Conservation (phyloP, 2,888 invertebrate species). For the Entomobrya multifasciata region DNA sequence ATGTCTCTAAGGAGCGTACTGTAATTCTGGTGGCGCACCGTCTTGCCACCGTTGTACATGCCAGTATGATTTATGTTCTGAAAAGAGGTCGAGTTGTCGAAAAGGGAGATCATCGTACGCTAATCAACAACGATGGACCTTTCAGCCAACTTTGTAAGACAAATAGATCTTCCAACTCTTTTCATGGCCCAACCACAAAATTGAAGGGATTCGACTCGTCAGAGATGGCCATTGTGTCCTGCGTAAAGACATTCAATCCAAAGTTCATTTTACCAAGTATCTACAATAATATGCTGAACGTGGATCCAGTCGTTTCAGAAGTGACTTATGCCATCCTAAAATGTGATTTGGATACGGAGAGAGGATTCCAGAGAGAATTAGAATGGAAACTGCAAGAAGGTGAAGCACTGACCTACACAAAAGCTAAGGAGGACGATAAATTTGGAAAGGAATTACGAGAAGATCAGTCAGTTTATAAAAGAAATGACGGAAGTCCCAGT, state of each 20-base stretch:
- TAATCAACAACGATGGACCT: slow-evolving; percentile 66
- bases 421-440: not conserved
- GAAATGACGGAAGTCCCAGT: not conserved
- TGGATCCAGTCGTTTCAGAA: slow-evolving; percentile 51
- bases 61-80: slow-evolving; percentile 63
- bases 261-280: slow-evolving; percentile 55
- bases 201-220: slow-evolving; percentile 62
- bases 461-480: not conserved
- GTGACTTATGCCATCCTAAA: slow-evolving; percentile 43
- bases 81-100: slow-evolving; percentile 67
- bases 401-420: not conserved
- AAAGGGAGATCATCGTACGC: slow-evolving; percentile 59
- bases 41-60: slow-evolving; percentile 51
- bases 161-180: slow-evolving; percentile 53
- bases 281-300: slow-evolving; percentile 48
- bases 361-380: slow-evolving; percentile 20
- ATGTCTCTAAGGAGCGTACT: slow-evolving; percentile 55
- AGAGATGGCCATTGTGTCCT: slow-evolving; percentile 59
- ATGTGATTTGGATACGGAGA: not conserved
- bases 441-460: not conserved
- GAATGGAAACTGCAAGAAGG: slow-evolving; percentile 43
- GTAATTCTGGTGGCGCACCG: slow-evolving; percentile 67
- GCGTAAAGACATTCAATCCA: slow-evolving; percentile 54
- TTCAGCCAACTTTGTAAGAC: slow-evolving; percentile 58
- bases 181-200: not conserved